Base-by-base conservation (phyloP, 1,140 invertebrate species). In the Drosophila burlai region DNA sequence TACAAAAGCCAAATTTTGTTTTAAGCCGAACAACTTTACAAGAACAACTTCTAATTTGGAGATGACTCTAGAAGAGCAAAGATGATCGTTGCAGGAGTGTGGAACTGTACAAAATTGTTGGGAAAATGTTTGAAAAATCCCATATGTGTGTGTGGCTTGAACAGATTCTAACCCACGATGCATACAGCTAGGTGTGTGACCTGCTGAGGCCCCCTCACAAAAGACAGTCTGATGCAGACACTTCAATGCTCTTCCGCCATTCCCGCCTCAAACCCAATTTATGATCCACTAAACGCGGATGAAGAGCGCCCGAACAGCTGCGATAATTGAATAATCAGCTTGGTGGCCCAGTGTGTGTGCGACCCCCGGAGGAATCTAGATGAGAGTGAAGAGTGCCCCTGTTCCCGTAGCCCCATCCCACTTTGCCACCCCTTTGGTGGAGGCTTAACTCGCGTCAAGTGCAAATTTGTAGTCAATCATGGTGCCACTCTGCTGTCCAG, bases 261-360 rank as follows among this genome's bases (percentile, higher is more conserved):
- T 45, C 47, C 42, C 7, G 24, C 29, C 42, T n/a, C 11, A 54
- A 49, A 46, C 58, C 54, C 71, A 81, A 89, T 90, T 79, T 81
- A 89, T 58, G 74, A 84, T 72, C 80, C 67, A 52, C 61, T 74
- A 60, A 49, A 76, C 65, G 75, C 66, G 76, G 72, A 81, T 85
- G 82, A 78, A 78, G 82, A 85, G 82, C 82, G 47, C 62, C 81
- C 57, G 68, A 86, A 62, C 76, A 65, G 83, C 83, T 89, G 84
- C 61, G 55, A 80, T 81, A 90, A 89, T 89, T 89, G 84, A 90
- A 89, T 90, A 89, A 89, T 90, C 85, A 81, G 81, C 84, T 81
- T 75, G 49, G 62, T 84, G 64, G 68, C 84, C 63, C 76, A 80
- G 67, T 71, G 69, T 76, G 71, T 62, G 59, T 47, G 58, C 62